Evolutionary conservation across 2,797 vertebrate species (phyloP).

Genomic region (Tokudaia tokunoshimensis): DNA sequence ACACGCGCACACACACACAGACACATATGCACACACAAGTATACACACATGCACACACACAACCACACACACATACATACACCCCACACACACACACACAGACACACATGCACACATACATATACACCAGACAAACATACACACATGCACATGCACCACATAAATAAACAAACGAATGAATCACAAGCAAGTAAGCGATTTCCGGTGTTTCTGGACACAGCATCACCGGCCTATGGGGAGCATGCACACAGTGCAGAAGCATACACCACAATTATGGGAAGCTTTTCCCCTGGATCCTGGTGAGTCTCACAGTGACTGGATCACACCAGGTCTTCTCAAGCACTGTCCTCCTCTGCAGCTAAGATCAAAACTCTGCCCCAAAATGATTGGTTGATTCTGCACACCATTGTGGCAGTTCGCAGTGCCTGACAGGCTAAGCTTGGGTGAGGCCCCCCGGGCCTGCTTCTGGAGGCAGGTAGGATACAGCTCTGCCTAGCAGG

Average conservation of each 20-base stretch:
- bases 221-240: background rate
- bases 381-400: background rate
- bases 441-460: background rate
- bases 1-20: too few species aligned
- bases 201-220: background rate
- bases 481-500: too few species aligned
- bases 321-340: background rate
- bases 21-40: too few species aligned
- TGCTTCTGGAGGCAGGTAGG: background rate
- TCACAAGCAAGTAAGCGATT: background rate
- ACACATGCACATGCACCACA: background rate
- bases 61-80: too few species aligned
- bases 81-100: background rate
- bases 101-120: too few species aligned
- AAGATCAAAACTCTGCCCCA: background rate
- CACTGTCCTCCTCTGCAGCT: background rate
- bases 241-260: background rate
- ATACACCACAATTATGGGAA: rapidly evolving
- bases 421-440: background rate
- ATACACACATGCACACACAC: too few species aligned
- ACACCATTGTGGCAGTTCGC: background rate
- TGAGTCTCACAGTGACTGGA: background rate
- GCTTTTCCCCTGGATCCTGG: background rate
- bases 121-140: background rate
- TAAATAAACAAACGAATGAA: background rate